Base-by-base conservation (phyloP, 2,888 invertebrate genomes). In the Pyralis farinalis region DNA sequence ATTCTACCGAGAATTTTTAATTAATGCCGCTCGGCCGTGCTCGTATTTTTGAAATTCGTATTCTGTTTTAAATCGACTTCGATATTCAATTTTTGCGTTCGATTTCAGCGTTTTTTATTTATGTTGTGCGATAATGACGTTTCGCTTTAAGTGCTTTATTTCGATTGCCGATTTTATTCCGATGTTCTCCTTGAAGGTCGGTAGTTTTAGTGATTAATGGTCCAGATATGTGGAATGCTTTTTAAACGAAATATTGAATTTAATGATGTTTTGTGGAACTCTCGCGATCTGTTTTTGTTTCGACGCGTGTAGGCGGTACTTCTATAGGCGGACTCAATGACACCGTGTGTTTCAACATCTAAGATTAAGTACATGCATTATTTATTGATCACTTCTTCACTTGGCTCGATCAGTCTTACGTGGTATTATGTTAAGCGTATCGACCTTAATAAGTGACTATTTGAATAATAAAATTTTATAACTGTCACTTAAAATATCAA, bases 1-100 rank as follows among this genome's bases (percentile, higher is more conserved):
- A 86, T 88, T 88, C 85, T 87, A 88, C 88, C 85, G 85, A 86
- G 88, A 88, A 88, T 88, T 86, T 87, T 88, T 88, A 88, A 88
- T 88, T 88, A 87, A 88, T 87, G 86, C 86, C 76, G 84, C 72
- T 79, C 74, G 74, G 74, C 75, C 78, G 79, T 71, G 82, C 79
- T 82, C 82, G 83, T 85, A 86, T 86, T 85, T 85, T 85, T 80
- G 80, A 87, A 85, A 80, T 78, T 84, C 80, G 83, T 79, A 83
- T 84, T 83, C 84, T 83, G 83, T 80, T 86, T 86, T 84, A 87
- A 87, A 87, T 86, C 83, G 79, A 82, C 66, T 83, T 71, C 82
- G 84, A 87, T 85, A 87, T 87, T 86, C 85, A 87, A 87, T 86
- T 87, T 88, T 88, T 84, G 83, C 80, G 80, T 84, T 87, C 85